A percentile compares a stretch with the other conserved stretches of the same genome.
These are phyloP conservation scores for Aphelenchoides besseyi DNA, from an alignment of 1,140 invertebrate genomes.

Conservation along the genomic window DNA sequence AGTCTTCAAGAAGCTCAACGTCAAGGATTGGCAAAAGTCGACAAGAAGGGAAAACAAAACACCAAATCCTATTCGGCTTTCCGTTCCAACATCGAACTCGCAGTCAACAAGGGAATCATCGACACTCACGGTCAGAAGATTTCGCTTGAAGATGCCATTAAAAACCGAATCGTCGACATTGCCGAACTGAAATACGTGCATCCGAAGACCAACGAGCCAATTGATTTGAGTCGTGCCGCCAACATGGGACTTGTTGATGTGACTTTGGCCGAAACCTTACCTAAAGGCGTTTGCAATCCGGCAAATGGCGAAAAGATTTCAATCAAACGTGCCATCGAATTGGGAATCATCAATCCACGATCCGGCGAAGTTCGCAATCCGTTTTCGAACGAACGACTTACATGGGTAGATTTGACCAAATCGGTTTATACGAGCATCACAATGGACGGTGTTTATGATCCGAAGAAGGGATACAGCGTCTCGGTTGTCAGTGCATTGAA, in stretches of 20 bases:
- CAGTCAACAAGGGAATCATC: conserved; percentile 58
- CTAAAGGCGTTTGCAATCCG: conserved; percentile 59
- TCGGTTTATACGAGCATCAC: conserved; percentile 59
- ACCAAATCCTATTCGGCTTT: conserved; percentile 59
- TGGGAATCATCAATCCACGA: conserved; percentile 79
- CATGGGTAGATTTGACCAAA: conserved; percentile 59
- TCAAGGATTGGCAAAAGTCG: conserved; percentile 58
- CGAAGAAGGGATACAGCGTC: conserved; percentile 76
- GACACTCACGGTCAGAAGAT: conserved; percentile 57
- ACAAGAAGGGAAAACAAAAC: conserved; percentile 60
- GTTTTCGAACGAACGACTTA: conserved; percentile 49
- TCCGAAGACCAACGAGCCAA: conserved; percentile 51
- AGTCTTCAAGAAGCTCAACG: conserved; percentile 56
- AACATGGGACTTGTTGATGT: conserved; percentile 61
- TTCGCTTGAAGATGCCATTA: conserved; percentile 63
- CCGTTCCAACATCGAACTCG: conserved; percentile 60
- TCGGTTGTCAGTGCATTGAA: conserved; percentile 82
- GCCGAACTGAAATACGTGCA: conserved; percentile 50
- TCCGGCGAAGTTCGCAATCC: conserved; percentile 72
- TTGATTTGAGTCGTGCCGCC: conserved; percentile 56
- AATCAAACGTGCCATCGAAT: conserved; percentile 77
- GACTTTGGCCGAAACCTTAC: conserved; percentile 59
- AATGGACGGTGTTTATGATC: conserved; percentile 61
- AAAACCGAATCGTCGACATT: conserved; percentile 63
- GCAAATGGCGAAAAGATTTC: conserved; percentile 67